Evolutionary conservation across 2,113 vertebrate genomes (phyloP).

Genomic region (Patagioenas fasciata): DNA sequence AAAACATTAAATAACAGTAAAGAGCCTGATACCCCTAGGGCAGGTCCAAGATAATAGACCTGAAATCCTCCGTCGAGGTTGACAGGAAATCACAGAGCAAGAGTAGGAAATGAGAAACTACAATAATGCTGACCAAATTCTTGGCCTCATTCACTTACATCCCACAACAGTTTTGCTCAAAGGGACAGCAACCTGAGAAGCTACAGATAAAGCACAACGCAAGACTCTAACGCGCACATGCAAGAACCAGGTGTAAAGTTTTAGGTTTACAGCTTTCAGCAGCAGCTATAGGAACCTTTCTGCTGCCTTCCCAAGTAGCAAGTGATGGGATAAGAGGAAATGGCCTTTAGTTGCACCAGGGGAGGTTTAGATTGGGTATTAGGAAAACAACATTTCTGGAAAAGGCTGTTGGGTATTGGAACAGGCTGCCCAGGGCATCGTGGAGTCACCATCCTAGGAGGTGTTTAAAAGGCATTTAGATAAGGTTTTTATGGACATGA

Average conservation of each 20-base stretch:
- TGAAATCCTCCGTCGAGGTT: background rate
- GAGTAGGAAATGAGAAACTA: background rate
- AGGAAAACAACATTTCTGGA: no score
- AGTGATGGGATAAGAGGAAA: no score
- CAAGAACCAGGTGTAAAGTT: accelerated
- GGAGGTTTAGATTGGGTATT: no score
- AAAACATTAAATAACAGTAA: background rate
- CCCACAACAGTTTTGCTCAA: background rate
- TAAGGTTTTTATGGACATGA: no score
- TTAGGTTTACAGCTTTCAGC: accelerated
- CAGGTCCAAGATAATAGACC: background rate
- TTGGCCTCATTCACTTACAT: background rate
- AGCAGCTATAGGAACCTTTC: background rate
- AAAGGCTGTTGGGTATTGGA: no score
- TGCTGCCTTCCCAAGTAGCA: background rate
- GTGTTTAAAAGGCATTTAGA: no score
- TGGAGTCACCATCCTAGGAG: no score
- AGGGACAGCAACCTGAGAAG: background rate
- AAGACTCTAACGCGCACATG: accelerated
- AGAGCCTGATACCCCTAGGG: background rate
- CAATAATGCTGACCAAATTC: background rate
- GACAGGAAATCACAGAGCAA: background rate
- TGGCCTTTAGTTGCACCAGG: no score
- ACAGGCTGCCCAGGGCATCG: no score
- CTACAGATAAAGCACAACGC: accelerated